Percentiles rank a stretch among this genome's conserved stretches.
Conservation (phyloP, 2,888 invertebrate species). For the Bruchidius siliquastri region DNA sequence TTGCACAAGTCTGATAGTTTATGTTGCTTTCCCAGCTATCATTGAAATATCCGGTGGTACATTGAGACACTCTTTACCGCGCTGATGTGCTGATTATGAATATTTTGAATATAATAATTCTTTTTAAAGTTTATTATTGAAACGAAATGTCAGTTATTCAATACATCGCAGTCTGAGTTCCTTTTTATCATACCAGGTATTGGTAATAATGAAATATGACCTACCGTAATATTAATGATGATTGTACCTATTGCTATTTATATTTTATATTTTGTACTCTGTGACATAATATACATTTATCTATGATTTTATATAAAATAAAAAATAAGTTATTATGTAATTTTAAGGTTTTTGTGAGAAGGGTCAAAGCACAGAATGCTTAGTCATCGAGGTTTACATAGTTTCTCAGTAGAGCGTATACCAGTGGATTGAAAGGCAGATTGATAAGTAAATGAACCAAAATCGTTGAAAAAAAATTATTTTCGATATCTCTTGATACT, state of each 20-base stretch:
- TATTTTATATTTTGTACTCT: conserved; percentile 48
- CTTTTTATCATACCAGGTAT: conserved; percentile 33
- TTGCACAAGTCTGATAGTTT: not conserved
- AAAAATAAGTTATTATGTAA: conserved; percentile 26
- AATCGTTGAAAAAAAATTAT: too few relatives aligned
- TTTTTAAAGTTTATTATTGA: conserved; percentile 13
- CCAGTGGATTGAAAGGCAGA: not conserved
- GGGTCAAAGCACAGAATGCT: not conserved
- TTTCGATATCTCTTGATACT: too few relatives aligned
- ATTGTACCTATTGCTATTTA: conserved; percentile 45
- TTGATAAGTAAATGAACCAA: not conserved
- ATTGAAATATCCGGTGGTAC: not conserved
- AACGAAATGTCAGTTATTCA: conserved; percentile 26
- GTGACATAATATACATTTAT: conserved; percentile 47
- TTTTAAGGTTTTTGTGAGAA: not conserved
- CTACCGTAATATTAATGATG: conserved; percentile 30
- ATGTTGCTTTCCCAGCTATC: not conserved
- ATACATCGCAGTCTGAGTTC: conserved; percentile 42
- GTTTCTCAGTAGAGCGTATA: not conserved
- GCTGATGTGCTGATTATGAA: not conserved
- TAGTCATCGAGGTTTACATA: not conserved
- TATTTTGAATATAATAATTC: not conserved
- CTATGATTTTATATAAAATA: conserved; percentile 47
- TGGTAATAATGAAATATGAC: conserved; percentile 30
- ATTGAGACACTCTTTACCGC: not conserved